phyloP scores from a whole-genome alignment of 1,140 invertebrate species.

The Tetragnatha versicolor region DNA sequence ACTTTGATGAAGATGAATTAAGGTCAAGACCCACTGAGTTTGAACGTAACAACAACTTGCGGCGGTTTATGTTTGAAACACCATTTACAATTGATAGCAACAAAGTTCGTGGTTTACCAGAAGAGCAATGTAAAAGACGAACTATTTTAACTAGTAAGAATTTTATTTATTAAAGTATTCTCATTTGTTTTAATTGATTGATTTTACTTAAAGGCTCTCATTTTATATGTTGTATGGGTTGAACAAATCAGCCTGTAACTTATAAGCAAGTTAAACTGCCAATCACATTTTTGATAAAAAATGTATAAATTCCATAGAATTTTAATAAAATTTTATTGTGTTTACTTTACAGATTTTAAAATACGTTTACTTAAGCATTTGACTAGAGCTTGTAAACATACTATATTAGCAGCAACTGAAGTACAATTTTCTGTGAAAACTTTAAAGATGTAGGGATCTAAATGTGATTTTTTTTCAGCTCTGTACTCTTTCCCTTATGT shows the following conservation, averaged over 20 bases:
- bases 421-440: too few species aligned
- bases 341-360: too few species aligned
- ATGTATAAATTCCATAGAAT: background rate
- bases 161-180: too few species aligned
- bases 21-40: slow-evolving; percentile 74
- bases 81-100: slow-evolving; percentile 85
- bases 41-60: slow-evolving; percentile 86
- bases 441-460: too few species aligned
- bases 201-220: background rate
- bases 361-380: too few species aligned
- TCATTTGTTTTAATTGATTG: background rate
- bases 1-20: slow-evolving; percentile 72
- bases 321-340: too few species aligned
- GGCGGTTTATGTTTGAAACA: slow-evolving; percentile 89
- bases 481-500: slow-evolving; percentile 89
- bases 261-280: background rate
- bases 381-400: too few species aligned
- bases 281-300: background rate
- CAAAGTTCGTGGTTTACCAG: slow-evolving; percentile 76
- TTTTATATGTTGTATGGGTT: too few species aligned
- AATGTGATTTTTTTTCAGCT: slow-evolving; percentile 67
- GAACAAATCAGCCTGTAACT: too few species aligned
- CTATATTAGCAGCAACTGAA: too few species aligned
- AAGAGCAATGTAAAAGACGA: slow-evolving; percentile 87
- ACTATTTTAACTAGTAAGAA: slow-evolving; percentile 83